A percentile compares a stretch with the other conserved stretches of the same genome.
These are phyloP conservation scores for Heterotis niloticus DNA, from an alignment of 2,113 vertebrate species.

Conservation along the genomic window DNA sequence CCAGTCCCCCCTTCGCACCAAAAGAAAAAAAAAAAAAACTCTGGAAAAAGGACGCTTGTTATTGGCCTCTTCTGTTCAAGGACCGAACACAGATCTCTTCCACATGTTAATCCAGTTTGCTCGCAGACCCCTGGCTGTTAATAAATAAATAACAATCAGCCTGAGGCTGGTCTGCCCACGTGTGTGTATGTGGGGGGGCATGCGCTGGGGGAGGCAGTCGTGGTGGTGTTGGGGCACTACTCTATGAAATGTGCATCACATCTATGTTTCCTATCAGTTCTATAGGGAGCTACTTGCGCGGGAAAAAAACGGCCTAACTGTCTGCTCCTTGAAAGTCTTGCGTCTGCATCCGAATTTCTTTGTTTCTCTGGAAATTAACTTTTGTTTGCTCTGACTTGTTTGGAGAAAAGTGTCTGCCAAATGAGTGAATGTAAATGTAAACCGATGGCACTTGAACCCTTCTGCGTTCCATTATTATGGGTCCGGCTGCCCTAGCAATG, in stretches of 20 bases:
- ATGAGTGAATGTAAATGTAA: no score
- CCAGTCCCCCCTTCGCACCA: neutral
- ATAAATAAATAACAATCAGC: slow-evolving; percentile 9
- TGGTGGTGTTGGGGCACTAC: neutral
- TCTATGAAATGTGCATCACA: no score
- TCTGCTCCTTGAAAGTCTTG: no score
- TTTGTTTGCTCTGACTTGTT: no score
- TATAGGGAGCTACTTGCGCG: no score
- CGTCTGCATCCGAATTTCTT: no score
- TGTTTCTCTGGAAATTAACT: no score
- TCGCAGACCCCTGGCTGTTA: neutral
- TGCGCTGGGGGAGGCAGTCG: neutral
- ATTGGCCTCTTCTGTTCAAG: neutral
- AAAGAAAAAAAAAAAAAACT: neutral
- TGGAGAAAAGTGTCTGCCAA: no score
- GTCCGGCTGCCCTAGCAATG: neutral
- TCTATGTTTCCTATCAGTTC: no score
- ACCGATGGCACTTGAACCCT: neutral
- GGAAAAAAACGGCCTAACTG: no score
- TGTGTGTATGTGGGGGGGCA: neutral
- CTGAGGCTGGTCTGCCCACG: neutral
- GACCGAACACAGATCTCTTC: neutral
- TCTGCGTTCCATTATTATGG: neutral
- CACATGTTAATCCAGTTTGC: slow-evolving; percentile 25
- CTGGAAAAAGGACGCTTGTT: slow-evolving; percentile 2